Evolutionary conservation across 2,888 invertebrate species (phyloP).

Genomic region (Sipha maydis): DNA sequence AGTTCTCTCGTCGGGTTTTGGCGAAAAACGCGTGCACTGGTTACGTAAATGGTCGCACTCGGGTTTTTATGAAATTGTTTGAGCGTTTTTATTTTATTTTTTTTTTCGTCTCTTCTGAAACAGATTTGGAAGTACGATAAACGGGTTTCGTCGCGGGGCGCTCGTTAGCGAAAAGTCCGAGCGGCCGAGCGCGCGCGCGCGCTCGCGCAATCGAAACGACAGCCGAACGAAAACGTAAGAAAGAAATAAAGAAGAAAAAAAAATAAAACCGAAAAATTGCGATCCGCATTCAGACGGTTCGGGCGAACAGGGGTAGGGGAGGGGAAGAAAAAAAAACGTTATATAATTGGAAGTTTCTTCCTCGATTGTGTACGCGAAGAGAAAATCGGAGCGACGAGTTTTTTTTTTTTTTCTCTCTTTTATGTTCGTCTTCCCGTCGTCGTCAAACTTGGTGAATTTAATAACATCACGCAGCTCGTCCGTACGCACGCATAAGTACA

Average conservation of each 20-base stretch:
- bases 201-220: background rate
- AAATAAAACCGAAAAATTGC: slow-evolving; percentile 23
- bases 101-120: background rate
- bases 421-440: slow-evolving; percentile 27
- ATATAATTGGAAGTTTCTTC: slow-evolving; percentile 59
- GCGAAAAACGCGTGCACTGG: slow-evolving; percentile 20
- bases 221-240: background rate
- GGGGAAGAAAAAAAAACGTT: background rate
- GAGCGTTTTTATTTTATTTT: background rate
- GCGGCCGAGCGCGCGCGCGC: background rate
- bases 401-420: slow-evolving; percentile 17
- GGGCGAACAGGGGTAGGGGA: background rate
- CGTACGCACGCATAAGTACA: background rate
- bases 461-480: slow-evolving; percentile 7
- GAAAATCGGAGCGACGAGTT: slow-evolving; percentile 59
- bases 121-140: slow-evolving; percentile 59
- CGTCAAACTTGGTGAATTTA: slow-evolving; percentile 46
- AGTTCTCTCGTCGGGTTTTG: slow-evolving; percentile 33
- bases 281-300: slow-evolving; percentile 57
- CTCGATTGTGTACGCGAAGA: slow-evolving; percentile 4
- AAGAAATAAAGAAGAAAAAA: background rate
- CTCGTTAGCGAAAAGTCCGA: slow-evolving; percentile 60
- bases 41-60: slow-evolving; percentile 17
- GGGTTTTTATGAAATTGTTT: slow-evolving; percentile 21
- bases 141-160: slow-evolving; percentile 59